phyloP scores from a whole-genome alignment of 2,888 invertebrate genomes.

The Nipponacmea schrenckii region DNA sequence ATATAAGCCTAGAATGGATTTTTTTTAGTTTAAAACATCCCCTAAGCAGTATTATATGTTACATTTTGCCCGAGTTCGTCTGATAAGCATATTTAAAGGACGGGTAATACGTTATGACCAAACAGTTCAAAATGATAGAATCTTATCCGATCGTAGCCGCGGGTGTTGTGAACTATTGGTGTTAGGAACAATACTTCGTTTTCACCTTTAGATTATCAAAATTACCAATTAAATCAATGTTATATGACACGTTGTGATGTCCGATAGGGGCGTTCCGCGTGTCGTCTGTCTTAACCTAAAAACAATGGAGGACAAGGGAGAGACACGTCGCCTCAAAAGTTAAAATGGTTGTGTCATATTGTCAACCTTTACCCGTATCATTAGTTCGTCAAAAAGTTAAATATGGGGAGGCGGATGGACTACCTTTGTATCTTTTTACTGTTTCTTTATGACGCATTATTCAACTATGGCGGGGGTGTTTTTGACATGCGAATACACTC shows the following conservation, averaged over 20 bases:
- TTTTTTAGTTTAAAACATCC: too few relatives aligned
- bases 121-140: too few relatives aligned
- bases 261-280: not conserved
- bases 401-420: not conserved
- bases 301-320: not conserved
- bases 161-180: too few relatives aligned
- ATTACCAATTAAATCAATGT: not conserved
- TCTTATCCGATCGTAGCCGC: too few relatives aligned
- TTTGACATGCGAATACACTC: not conserved
- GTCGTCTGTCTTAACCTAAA: not conserved
- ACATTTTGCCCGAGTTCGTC: too few relatives aligned
- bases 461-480: not conserved
- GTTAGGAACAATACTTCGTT: too few relatives aligned
- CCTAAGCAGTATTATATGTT: too few relatives aligned
- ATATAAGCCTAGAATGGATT: too few relatives aligned
- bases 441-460: not conserved
- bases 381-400: constrained; percentile 4
- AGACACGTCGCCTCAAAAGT: not conserved
- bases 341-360: not conserved
- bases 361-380: not conserved
- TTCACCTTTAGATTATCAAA: not conserved
- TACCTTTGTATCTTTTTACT: not conserved
- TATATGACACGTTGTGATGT: not conserved
- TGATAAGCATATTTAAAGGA: too few relatives aligned
- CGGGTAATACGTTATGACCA: too few relatives aligned